A percentile compares a stretch with the other conserved stretches of the same genome.
Evolutionary conservation across 2,797 vertebrate genomes (phyloP).

Genomic region (Holocentrus rufus): DNA sequence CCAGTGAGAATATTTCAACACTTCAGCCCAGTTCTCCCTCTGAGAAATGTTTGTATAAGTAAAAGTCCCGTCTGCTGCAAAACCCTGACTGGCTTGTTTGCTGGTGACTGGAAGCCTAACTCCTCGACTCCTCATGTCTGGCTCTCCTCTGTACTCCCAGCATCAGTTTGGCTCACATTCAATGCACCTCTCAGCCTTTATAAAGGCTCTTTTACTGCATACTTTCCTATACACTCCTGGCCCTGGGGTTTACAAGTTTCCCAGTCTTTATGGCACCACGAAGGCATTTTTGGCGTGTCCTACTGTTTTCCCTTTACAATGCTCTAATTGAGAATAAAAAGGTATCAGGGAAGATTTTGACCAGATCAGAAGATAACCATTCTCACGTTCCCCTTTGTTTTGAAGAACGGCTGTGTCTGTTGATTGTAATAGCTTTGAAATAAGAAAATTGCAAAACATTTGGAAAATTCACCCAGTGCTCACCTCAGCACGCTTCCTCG

Average conservation of each 20-base stretch:
- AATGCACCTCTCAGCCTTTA: conserved; percentile 46
- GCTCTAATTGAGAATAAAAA: conserved; percentile 47
- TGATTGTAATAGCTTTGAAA: conserved; percentile 29
- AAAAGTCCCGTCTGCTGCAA: neutral
- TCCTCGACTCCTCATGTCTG: conserved; percentile 33
- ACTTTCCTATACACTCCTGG: conserved; percentile 62
- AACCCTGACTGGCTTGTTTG: neutral
- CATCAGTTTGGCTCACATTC: conserved; percentile 51
- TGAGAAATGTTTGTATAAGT: neutral
- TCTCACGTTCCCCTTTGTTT: neutral
- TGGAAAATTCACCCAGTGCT: neutral
- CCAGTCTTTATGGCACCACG: conserved; percentile 57
- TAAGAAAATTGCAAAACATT: conserved; percentile 24
- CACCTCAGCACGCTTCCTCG: conserved; percentile 28
- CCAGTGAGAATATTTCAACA: no score
- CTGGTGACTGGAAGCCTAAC: conserved; percentile 16
- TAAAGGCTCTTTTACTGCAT: conserved; percentile 59
- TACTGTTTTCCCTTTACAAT: conserved; percentile 34
- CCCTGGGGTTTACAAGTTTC: conserved; percentile 64
- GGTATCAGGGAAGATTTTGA: conserved; percentile 15
- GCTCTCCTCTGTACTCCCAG: conserved; percentile 33
- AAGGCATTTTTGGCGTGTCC: conserved; percentile 50
- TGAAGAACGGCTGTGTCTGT: conserved; percentile 5
- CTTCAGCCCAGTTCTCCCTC: no score
- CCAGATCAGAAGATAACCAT: conserved; percentile 11